These are phyloP conservation scores for Tenodera sinensis DNA, from an alignment of 2,888 invertebrate species.

Conservation along the genomic window DNA sequence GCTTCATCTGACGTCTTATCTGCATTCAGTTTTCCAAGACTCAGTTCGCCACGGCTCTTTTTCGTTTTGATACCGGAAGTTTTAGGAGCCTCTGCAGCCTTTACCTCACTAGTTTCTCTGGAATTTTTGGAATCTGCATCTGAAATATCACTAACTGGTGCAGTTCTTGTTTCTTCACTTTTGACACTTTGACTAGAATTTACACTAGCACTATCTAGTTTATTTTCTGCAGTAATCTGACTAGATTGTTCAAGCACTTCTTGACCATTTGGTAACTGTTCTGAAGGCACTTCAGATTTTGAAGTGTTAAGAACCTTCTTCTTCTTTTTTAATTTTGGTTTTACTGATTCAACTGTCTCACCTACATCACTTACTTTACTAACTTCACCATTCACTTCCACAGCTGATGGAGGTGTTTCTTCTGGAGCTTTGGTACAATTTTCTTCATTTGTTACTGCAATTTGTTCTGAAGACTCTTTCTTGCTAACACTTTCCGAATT, in stretches of 20 bases:
- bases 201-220: not conserved
- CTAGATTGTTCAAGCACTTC: not conserved
- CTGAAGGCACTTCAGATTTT: constrained; percentile 23
- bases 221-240: not conserved
- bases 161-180: not conserved
- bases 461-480: constrained; percentile 35
- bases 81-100: not conserved
- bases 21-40: constrained; percentile 5
- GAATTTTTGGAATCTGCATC: not conserved
- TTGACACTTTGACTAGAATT: not conserved
- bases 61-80: constrained; percentile 6
- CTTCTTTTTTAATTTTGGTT: constrained; percentile 31
- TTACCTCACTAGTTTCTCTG: not conserved
- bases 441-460: not conserved
- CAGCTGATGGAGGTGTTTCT: not conserved
- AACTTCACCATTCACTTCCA: not conserved
- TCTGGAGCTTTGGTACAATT: not conserved
- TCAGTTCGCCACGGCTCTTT: constrained; percentile 20
- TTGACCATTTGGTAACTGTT: constrained; percentile 20
- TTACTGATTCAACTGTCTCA: not conserved
- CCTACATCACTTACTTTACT: constrained; percentile 25
- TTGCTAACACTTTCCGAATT: constrained; percentile 38
- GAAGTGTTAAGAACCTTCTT: constrained; percentile 17
- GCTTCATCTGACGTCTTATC: constrained; percentile 31
- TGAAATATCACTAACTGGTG: not conserved